A percentile compares a stretch with the other conserved stretches of the same genome.
Conservation (phyloP, 2,888 invertebrate species). For the Lepas anatifera region DNA sequence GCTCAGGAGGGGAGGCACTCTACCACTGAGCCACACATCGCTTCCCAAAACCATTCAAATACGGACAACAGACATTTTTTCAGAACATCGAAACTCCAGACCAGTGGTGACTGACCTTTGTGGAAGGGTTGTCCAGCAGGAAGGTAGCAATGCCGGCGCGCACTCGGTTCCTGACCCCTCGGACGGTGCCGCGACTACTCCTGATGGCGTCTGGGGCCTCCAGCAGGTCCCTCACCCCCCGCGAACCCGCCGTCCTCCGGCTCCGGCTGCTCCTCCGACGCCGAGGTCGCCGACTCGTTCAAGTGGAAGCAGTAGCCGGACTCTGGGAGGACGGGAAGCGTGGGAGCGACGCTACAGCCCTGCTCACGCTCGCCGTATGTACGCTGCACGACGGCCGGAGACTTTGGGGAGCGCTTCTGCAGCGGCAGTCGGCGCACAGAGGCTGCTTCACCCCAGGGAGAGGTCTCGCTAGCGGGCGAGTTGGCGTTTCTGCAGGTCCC, state of each 20-base stretch:
- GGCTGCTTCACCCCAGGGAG: too few relatives aligned
- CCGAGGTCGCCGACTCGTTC: neutral
- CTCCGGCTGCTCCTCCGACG: neutral
- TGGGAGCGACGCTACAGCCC: neutral
- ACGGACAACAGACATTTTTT: too few relatives aligned
- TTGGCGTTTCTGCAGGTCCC: too few relatives aligned
- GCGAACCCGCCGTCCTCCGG: slow-evolving; percentile 17
- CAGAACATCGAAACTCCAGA: too few relatives aligned
- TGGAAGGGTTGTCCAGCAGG: slow-evolving; percentile 58
- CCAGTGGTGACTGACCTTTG: slow-evolving; percentile 53
- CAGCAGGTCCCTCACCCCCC: slow-evolving; percentile 21
- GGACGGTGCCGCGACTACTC: slow-evolving; percentile 82
- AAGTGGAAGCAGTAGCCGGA: neutral
- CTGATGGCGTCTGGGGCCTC: slow-evolving; percentile 49
- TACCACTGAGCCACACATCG: too few relatives aligned
- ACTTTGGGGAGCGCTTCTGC: neutral
- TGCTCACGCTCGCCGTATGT: neutral
- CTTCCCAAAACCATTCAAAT: too few relatives aligned
- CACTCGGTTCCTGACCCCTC: slow-evolving; percentile 88
- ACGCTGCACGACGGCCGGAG: neutral
- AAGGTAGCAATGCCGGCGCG: slow-evolving; percentile 92
- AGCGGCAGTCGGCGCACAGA: too few relatives aligned
- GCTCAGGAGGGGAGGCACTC: too few relatives aligned
- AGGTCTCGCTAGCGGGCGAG: too few relatives aligned
- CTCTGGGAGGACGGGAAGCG: neutral